Percentiles rank a stretch among this genome's conserved stretches.
These are phyloP conservation scores for Trachelus stipa DNA, from an alignment of 2,888 invertebrate genomes.

Conservation along the genomic window DNA sequence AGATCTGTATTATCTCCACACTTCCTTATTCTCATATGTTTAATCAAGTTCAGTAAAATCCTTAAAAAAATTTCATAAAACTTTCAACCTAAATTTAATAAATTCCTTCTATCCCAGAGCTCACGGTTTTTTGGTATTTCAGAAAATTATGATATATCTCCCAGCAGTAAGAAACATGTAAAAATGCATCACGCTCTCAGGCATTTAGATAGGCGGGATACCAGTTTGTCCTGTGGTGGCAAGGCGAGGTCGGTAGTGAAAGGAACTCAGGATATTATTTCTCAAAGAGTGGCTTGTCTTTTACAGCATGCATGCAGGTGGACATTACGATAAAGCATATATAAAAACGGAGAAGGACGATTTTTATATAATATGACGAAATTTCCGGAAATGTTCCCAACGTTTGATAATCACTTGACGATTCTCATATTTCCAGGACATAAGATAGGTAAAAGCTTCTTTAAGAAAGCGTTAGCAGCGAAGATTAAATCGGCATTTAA, in stretches of 20 bases:
- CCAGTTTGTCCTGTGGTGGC: slow-evolving; percentile 23
- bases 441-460: background rate
- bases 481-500: background rate
- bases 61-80: background rate
- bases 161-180: background rate
- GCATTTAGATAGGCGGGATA: slow-evolving; percentile 17
- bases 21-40: background rate
- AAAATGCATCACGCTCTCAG: background rate
- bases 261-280: slow-evolving; percentile 42
- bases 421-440: background rate
- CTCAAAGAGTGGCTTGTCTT: slow-evolving; percentile 22
- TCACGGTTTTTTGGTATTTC: background rate
- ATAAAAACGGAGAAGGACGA: too few relatives aligned
- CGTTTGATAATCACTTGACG: background rate
- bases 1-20: background rate
- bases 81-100: background rate
- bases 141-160: background rate
- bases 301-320: background rate
- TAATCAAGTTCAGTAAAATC: background rate
- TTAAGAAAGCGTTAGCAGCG: background rate
- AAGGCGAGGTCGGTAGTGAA: slow-evolving; percentile 56
- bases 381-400: background rate
- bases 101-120: background rate
- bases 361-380: background rate
- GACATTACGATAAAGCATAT: background rate